These are phyloP conservation scores for Eucera pruinosa DNA, from an alignment of 2,888 invertebrate genomes.

Conservation along the genomic window DNA sequence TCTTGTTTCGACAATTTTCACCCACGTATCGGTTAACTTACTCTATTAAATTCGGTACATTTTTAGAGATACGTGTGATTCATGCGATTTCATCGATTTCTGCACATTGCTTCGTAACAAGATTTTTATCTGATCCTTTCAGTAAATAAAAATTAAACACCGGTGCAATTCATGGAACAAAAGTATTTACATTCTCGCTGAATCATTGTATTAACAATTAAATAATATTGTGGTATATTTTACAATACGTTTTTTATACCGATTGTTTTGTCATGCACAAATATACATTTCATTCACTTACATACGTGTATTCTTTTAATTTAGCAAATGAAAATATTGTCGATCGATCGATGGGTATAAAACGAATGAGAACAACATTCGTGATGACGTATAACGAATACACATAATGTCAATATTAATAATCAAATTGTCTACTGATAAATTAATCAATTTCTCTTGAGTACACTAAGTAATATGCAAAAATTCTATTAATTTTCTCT, in stretches of 20 bases:
- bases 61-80: constrained; percentile 25
- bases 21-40: constrained; percentile 21
- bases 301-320: constrained; percentile 6
- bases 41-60: constrained; percentile 52
- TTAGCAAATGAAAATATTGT: constrained; percentile 12
- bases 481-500: neutral
- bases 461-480: neutral
- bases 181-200: constrained; percentile 47
- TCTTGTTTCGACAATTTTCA: neutral
- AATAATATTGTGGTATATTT: constrained; percentile 33
- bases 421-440: neutral
- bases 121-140: neutral
- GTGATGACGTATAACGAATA: neutral
- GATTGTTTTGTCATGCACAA: constrained; percentile 32
- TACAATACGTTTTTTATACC: constrained; percentile 26
- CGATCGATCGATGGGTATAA: neutral
- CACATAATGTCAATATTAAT: neutral
- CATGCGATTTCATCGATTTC: neutral
- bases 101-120: constrained; percentile 6
- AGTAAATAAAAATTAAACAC: neutral
- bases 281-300: constrained; percentile 34
- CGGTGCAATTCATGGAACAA: constrained; percentile 9
- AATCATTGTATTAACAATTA: constrained; percentile 12
- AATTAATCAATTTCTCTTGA: neutral
- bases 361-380: neutral